Evolutionary conservation across 1,140 invertebrate species (phyloP), one percentile per base, ranked within the genome.

Genomic region (Anoplophora glabripennis): DNA sequence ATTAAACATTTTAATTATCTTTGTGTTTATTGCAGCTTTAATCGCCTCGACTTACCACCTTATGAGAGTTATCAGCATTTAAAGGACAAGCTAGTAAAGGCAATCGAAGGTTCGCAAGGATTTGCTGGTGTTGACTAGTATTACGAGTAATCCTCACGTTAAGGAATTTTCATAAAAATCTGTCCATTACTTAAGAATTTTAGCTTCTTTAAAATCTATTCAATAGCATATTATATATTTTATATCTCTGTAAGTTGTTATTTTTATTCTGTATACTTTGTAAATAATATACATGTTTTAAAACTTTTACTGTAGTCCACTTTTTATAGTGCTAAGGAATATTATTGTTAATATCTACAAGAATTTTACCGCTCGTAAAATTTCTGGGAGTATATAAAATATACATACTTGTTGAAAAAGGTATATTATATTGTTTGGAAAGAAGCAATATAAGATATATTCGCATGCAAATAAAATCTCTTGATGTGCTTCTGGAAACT

Each of bases 31-130:
- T 69, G 66, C 81, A 96, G 94, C 78, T 99, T 99, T 78, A 99
- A 99, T 81, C 87, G 96, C 44, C 83, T 99, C 63, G 96, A 99
- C 79, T 83, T 99, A 65, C 97, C 97, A 34, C 94, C 94, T 8
- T 99, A 99, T 76, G 90, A 94, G 76, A 94, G 87, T 72, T 99
- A 98, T 76, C 88, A 93, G 71, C 94, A 98, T 74, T 79, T 99
- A 47, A 86, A 94, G 72, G 93, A 95, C 70, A 98, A 97, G 76
- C 82, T 99, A 45, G 86, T 98, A 66, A 94, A 94, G 78, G 96
- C 96, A 57, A 96, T 99, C 71, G 96, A 99, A 81, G 96, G 96
- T 60, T 94, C 93, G 17, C 94, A 98, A 81, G 94, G 95, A 53
- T 99, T 99, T 80, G 93, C 94, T 63, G 96, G 96, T 61, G 96